Evolutionary conservation across 2,888 invertebrate genomes (phyloP), one percentile per base, ranked within the genome.

Genomic region (Pseudococcus jackbeardsleyi): DNA sequence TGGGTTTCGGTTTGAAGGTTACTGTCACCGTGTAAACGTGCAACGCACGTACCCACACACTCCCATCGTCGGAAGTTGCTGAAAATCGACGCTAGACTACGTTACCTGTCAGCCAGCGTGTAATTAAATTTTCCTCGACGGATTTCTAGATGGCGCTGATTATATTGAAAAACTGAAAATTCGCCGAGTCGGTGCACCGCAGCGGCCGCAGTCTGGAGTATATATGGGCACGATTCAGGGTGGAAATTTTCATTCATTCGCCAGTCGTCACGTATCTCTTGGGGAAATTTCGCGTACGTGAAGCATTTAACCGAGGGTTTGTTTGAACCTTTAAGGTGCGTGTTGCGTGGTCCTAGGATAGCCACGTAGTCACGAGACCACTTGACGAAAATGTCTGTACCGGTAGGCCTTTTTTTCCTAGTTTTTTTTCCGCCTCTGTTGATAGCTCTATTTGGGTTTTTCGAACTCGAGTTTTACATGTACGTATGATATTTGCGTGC

Each of bases 1-100:
- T 88, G 88, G 77, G 72, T 72, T 88, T 88, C 54, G 77, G 88
- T 88, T 88, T 88, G 88, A 88, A 88, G 88, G 88, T 88, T 88
- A 88, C 88, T 88, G 88, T 88, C 88, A 88, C 88, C 59, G 79
- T 72, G 72, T 64, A 64, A 19, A 64, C 64, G 64, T 22, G 64
- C 64, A 6, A 1, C 15, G 15, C 15, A 15, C 54, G 54, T 54
- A 17, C 54, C 17, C 54, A 50, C 1, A 50, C 4, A 50, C 54
- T 4, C 4, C 12, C 54, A n/a, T 19, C 22, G 64, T 33, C 64
- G 12, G 15, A 1, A 82, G 79, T 82, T 82, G 46, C 79, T 2
- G 46, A 46, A 82, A 82, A 42, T n/a, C 79, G 79, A 82, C 79
- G 79, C 46, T 82, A 46, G 79, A 33, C 79, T 82, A 46, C 79